Base-by-base conservation (phyloP, 2,797 vertebrate species). In the Tenualosa ilisha region DNA sequence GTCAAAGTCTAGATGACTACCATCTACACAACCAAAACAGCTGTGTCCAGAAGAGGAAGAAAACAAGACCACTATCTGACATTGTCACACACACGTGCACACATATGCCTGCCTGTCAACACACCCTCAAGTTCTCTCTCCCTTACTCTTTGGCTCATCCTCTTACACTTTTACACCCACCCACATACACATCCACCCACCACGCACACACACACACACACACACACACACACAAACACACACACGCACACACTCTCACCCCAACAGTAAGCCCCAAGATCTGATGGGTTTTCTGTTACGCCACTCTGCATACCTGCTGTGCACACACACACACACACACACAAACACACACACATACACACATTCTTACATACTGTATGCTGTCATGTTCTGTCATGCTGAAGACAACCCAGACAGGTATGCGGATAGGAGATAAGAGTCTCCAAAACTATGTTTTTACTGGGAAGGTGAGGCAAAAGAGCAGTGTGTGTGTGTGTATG, bases 251-350 rank as follows among this genome's bases (percentile, higher is more conserved):
- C 81, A 83, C 2, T 81, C 53, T 79, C 84, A 61, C 26, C 86
- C 75, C 81, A 46, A 59, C 17, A 31, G 31, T 20, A 59, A 59
- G 31, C 59, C 86, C 83, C 24, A 81, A 63, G 86, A 86, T 87
- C 84, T 83, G 83, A 87, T 86, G 85, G 88, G 0, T 26, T 84
- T 85, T 87, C 82, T 26, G 61, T 90, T 89, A 84, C 85, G 87
- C 87, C 87, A 88, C 81, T 82, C 65, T 81, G 84, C 91, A 93
- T 91, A 91, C 92, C 92, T 92, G 51, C 51, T 53, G 9, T 53
- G 51, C 51, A 59, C 81, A 81, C 49, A 84, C 61, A 53, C 51
- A 84, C 75, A 83, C 72, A 20, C n/a, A 83, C 61, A 50, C 82
- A 86, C 24, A 59, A 68, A 68, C 49, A 84, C 63, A 53, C 61